Percentiles rank a stretch among this genome's conserved stretches.
Conservation (phyloP, 2,797 vertebrate species). For the Eospalax fontanierii region DNA sequence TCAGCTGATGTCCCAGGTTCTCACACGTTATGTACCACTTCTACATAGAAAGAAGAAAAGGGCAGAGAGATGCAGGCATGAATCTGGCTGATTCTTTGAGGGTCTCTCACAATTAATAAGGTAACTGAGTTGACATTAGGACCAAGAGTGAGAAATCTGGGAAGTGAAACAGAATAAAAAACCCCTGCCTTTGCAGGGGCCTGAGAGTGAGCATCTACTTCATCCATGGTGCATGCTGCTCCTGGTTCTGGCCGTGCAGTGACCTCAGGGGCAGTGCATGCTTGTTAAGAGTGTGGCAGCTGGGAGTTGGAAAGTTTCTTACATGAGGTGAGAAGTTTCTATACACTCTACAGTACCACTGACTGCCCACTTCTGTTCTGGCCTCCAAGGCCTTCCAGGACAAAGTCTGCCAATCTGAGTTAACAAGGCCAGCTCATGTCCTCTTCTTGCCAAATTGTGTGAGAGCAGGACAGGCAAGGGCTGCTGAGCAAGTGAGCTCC, state of each 20-base stretch:
- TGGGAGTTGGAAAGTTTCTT: not conserved
- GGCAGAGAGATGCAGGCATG: not conserved
- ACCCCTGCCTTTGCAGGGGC: not conserved
- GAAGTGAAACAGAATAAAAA: not conserved
- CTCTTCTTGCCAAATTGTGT: not conserved
- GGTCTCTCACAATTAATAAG: not conserved
- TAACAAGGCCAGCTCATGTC: not conserved
- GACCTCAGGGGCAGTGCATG: no score
- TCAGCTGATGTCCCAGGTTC: not conserved
- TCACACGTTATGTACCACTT: fast-evolving
- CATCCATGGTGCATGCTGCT: fast-evolving
- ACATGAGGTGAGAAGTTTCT: not conserved
- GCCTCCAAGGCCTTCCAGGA: not conserved
- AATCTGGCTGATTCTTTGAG: not conserved
- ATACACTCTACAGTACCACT: not conserved
- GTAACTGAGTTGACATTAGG: not conserved
- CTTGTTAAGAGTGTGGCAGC: not conserved
- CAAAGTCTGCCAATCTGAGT: not conserved
- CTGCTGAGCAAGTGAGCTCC: not conserved
- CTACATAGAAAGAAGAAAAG: no score
- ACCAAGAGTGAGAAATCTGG: not conserved
- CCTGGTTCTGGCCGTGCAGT: not conserved
- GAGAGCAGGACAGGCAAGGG: not conserved
- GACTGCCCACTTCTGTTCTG: not conserved
- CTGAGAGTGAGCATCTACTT: fast-evolving